Base-by-base conservation (phyloP, 2,113 vertebrate species). In the Oryzias curvinotus region DNA sequence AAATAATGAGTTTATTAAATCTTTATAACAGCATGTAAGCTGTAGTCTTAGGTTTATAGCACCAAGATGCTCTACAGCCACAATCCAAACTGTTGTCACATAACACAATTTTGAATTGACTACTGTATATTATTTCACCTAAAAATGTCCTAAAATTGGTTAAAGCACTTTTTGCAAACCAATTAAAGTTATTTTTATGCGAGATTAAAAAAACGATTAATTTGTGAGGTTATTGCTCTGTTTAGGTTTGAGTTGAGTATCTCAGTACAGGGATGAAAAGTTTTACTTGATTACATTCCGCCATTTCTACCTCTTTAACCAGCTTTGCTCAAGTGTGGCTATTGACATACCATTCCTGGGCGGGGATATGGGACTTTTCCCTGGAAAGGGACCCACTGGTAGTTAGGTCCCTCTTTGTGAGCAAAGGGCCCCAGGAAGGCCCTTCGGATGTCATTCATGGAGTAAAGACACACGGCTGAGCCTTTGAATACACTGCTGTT, bases 371-470 rank as follows among this genome's bases (percentile, higher is more conserved):
- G 97, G 45, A 98, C 96, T 0, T 96, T 96, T 2, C 96, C 97
- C 88, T 97, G 96, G 85, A 95, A 99, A 0, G 97, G 92, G 75
- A 98, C 92, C 96, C 96, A 99, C 88, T 99, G 96, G 75, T 98
- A 97, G 83, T 93, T 95, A 64, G 96, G 95, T 28, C 97, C 97
- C 84, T 99, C 97, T 87, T 99, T 99, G 91, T 99, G 97, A 1
- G 97, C 96, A 4, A 98, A 99, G 7, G 97, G 97, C 60, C 97
- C 97, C 90, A 98, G 88, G 90, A 99, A 98, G 46, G 95, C 95
- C 69, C 96, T 92, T 21, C 97, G 96, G 67, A 99, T 94, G 62
- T 99, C 97, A 0, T 92, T 95, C 96, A 99, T 99, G 80, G 94
- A 96, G 89, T 98, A 99, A 52, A 95, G 78, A 1, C 97, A 99